Base-by-base conservation (phyloP, 2,797 vertebrate species). In the Xiphorhynchus erythropygius region DNA sequence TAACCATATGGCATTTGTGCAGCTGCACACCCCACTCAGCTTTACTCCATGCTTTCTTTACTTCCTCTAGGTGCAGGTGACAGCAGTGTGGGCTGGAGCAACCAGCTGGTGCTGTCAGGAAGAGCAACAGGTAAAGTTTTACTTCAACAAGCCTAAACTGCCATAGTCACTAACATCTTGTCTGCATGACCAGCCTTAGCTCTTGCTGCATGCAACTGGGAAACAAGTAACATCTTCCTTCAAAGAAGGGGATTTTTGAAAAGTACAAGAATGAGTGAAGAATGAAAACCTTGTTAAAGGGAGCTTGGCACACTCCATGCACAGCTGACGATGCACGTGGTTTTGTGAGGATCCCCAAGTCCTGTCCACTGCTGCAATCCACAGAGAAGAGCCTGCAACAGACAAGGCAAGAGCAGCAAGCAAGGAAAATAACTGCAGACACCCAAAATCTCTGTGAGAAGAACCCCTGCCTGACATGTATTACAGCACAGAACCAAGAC, bases 11-110 rank as follows among this genome's bases (percentile, higher is more conserved):
- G 82, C 69, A 78, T 89, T 85, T 83, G 46, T 75, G 71, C 87
- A 87, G 84, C 69, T 87, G 91, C 55, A 80, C 18, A 13, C 37
- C n/a, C 53, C 32, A 16, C 27, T 89, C 84, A 44, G 57, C 62
- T 83, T 95, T 81, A n/a, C 49, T 93, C 62, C 64, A 28, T 41
- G 28, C 15, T 25, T 64, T 76, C 32, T 90, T 77, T 77, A 60
- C 87, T 88, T 90, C 37, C 28, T 56, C 46, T 37, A n/a, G 74
- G 60, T 77, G 77, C 80, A 93, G 82, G 60, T 95, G 86, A 60
- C 55, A 50, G 77, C 75, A 42, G 49, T 0, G 0, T 0, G 2
- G 84, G 46, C 87, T 63, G 76, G 73, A 90, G 35, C 3, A 5
- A 84, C 69, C 89, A 88, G 59, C 50, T 95, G 74, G 52, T 1